A percentile compares a stretch with the other conserved stretches of the same genome.
Evolutionary conservation across 1,140 invertebrate genomes (phyloP).

Genomic region (Homalodisca vitripennis): DNA sequence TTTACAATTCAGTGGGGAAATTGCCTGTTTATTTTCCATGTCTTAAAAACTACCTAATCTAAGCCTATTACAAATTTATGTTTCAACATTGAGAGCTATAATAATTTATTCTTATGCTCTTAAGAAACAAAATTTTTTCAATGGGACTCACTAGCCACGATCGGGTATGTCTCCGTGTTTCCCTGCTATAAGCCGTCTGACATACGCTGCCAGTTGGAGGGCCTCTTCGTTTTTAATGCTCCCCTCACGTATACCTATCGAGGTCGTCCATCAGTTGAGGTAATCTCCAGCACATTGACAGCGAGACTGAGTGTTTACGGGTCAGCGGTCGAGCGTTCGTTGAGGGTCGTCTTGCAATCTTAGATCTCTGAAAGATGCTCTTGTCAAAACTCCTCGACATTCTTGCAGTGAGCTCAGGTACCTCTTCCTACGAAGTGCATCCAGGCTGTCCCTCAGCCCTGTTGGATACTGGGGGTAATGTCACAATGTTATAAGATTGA

Average conservation of each 20-base stretch:
- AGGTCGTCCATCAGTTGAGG: constrained; percentile 95
- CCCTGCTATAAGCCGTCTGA: constrained; percentile 76
- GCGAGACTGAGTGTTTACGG: constrained; percentile 77
- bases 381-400: constrained; percentile 78
- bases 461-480: constrained; percentile 68
- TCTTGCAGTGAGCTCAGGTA: constrained; percentile 72
- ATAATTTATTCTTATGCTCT: too few species aligned
- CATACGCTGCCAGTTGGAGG: constrained; percentile 84
- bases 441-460: constrained; percentile 74
- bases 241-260: constrained; percentile 80
- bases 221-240: constrained; percentile 94
- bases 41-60: too few species aligned
- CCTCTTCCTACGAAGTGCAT: constrained; percentile 65
- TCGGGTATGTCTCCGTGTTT: constrained; percentile 80
- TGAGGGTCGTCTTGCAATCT: constrained; percentile 58
- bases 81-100: too few species aligned
- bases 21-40: too few species aligned
- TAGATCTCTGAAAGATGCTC: constrained; percentile 75
- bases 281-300: constrained; percentile 89
- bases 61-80: too few species aligned
- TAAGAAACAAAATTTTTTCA: too few species aligned
- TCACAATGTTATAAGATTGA: too few species aligned
- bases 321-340: constrained; percentile 68
- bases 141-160: constrained; percentile 76
- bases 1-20: too few species aligned